Base-by-base conservation (phyloP, 1,140 invertebrate genomes). In the Oncopodura yosiiana region DNA sequence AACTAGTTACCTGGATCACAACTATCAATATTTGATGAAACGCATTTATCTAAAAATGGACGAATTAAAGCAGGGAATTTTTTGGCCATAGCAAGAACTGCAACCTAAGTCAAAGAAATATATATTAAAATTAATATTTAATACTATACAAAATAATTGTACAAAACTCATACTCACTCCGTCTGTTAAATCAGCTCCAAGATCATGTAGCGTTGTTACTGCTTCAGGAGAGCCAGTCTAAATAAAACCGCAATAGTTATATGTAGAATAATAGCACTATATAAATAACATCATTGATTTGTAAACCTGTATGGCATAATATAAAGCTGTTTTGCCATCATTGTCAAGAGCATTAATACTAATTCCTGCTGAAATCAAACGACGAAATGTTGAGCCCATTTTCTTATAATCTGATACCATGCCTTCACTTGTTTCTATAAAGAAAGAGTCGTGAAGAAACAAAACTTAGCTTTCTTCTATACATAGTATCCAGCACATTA, bases 171-270 rank as follows among this genome's bases (percentile, higher is more conserved):
- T 30, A 38, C 53, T 53, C 8, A 56, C 54, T 0, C 61, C 63
- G 39, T 65, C 63, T 24, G 48, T 57, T 14, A 65, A 44, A 29
- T 63, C 63, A 16, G 63, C 63, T 44, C 61, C 63, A 8, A 63
- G 38, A 29, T 65, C 63, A 29, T 52, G 52, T 1, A 65, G 50
- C 32, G 60, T 60, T 16, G 45, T 54, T 3, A 63, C 57, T 19
- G 63, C 63, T 53, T 65, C 63, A 2, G 51, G 53, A 23, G 63
- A 63, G 2, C 63, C 63, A 12, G 58, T 64, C 62, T 63, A 38
- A 27, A 3, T 29, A 48, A 46, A 32, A 19, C 9, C 14, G 23
- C 12, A 21, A 23, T 11, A 23, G 24, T 19, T 44, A 44, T 12
- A 3, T 11, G 8, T 11, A 34, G 14, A 34, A 8, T 14, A 8